Evolutionary conservation across 2,797 vertebrate genomes (phyloP), one percentile per base, ranked within the genome.

Genomic region (Silurus lanzhouensis): DNA sequence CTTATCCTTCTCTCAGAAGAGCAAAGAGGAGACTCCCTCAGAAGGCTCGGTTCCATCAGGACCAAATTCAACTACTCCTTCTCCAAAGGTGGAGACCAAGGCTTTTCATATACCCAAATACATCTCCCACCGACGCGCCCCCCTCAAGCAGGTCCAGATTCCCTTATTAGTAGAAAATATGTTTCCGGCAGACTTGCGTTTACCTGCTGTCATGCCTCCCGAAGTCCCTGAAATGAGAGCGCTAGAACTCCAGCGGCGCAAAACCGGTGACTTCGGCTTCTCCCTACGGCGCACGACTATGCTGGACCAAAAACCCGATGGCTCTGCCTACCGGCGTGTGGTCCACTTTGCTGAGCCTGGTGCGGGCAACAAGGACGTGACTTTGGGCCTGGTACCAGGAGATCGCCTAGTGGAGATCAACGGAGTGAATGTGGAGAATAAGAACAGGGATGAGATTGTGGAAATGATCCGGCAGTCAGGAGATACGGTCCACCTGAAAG

Each of bases 391-490:
- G 92, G 97, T 98, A 85, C 98, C 98, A 0, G 98, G 98, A 0
- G 98, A 99, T 90, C 95, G 97, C 7, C 92, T 99, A 86, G 97
- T 99, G 88, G 98, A 99, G 92, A 98, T 99, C 93, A 99, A 99
- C 0, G 96, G 97, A 12, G 81, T 93, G 84, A 98, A 99, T 0
- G 98, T 99, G 93, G 97, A 99, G 92, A 98, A 58, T 90, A 98
- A 96, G 90, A 97, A 91, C 91, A 94, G 98, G 85, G 98, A 99
- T 8, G 98, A 99, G 93, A 99, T 99, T 0, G 98, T 99, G 92
- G 98, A 99, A 94, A 99, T 98, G 97, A 99, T 99, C 92, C 97
- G 97, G 85, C 98, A 98, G 90, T 99, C 98, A 0, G 98, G 97
- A 58, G 97, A 99, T 64, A 94, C 94, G 0, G 98, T 99, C 60